phyloP scores from a whole-genome alignment of 2,888 invertebrate species.

The Chirona hameri region DNA sequence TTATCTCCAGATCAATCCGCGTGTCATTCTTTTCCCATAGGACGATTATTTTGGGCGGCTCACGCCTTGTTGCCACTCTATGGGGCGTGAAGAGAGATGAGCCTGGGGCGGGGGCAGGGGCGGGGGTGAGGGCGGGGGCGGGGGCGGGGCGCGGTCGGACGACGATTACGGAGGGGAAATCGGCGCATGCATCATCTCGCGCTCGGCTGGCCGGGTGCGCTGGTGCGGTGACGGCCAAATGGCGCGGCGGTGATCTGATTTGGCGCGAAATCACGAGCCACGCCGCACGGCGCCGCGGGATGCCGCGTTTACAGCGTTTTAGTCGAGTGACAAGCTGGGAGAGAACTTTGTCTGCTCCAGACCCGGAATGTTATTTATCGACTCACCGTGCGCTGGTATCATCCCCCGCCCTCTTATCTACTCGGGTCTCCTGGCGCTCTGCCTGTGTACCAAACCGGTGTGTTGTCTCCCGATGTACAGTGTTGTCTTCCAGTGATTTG shows the following conservation, averaged over 20 bases:
- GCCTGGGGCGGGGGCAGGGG: neutral
- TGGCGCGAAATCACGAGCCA: neutral
- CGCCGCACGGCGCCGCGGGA: neutral
- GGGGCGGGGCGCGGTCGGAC: neutral
- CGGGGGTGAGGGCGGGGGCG: neutral
- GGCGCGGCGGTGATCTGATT: neutral
- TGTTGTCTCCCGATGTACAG: too few relatives aligned
- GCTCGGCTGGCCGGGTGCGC: neutral
- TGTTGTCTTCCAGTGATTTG: too few relatives aligned
- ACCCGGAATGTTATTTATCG: too few relatives aligned
- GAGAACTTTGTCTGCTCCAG: too few relatives aligned
- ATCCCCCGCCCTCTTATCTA: too few relatives aligned
- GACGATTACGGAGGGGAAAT: neutral
- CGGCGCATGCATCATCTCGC: slow-evolving; percentile 1
- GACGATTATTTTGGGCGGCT: slow-evolving; percentile 8
- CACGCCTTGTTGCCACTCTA: slow-evolving; percentile 13
- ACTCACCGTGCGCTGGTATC: too few relatives aligned
- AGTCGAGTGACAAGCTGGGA: too few relatives aligned
- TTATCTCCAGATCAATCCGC: neutral
- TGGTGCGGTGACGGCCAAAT: neutral
- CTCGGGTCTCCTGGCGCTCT: too few relatives aligned
- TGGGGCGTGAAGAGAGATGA: neutral
- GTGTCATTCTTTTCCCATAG: neutral
- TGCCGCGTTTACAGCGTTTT: too few relatives aligned
- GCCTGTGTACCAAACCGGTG: too few relatives aligned